These are phyloP conservation scores for Drosophila arizonae DNA, from an alignment of 1,140 invertebrate genomes.

Conservation along the genomic window DNA sequence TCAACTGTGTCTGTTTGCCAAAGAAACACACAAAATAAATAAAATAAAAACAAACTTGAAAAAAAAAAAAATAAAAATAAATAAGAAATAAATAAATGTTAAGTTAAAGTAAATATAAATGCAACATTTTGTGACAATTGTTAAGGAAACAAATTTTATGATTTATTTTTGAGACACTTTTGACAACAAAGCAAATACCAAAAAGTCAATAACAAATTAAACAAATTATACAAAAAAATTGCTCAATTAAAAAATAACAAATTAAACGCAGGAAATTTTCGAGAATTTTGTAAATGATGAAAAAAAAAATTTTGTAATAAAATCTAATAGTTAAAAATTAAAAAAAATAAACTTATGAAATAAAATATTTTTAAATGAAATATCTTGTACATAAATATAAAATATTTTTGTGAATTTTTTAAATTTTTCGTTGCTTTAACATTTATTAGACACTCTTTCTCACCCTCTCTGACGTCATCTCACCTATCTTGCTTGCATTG, in stretches of 20 bases:
- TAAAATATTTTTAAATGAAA: background rate
- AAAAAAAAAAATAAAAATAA: background rate
- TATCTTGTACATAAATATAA: background rate
- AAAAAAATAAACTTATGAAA: background rate
- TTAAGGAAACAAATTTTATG: conserved; percentile 7
- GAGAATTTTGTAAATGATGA: conserved; percentile 27
- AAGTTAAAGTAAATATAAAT: conserved; percentile 11
- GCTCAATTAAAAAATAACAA: conserved; percentile 13
- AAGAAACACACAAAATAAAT: conserved; percentile 17
- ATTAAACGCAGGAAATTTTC: conserved; percentile 8
- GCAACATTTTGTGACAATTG: conserved; percentile 7
- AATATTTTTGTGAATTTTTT: too few relatives aligned
- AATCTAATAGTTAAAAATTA: background rate
- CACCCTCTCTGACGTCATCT: conserved; percentile 32
- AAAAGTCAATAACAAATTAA: conserved; percentile 3
- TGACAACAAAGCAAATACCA: background rate
- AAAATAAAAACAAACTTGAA: conserved; percentile 17
- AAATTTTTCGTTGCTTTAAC: background rate
- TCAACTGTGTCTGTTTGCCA: conserved; percentile 28
- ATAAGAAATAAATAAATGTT: conserved; percentile 6
- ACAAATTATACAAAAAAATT: background rate
- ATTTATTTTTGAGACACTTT: conserved; percentile 34
- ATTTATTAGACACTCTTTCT: conserved; percentile 10
- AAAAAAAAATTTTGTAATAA: conserved; percentile 4
- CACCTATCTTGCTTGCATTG: conserved; percentile 26